phyloP scores from a whole-genome alignment of 1,140 invertebrate genomes.

The Drosophila pachea region DNA sequence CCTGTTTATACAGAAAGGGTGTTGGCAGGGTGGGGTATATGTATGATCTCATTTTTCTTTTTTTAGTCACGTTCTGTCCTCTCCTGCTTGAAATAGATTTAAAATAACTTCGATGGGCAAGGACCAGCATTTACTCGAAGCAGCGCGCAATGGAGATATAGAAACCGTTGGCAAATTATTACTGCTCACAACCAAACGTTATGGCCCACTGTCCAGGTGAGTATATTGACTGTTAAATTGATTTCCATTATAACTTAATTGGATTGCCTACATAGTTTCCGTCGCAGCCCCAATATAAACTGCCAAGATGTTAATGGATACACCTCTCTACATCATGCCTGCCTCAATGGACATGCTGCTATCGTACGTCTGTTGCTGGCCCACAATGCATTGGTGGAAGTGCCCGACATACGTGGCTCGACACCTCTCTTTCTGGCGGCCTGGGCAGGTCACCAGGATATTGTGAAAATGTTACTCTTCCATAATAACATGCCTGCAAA shows the following conservation, averaged over 20 bases:
- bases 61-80: constrained; percentile 6
- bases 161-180: constrained; percentile 93
- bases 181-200: constrained; percentile 90
- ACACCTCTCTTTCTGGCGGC: constrained; percentile 92
- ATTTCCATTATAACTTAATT: neutral
- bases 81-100: constrained; percentile 13
- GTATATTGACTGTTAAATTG: neutral
- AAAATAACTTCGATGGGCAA: constrained; percentile 83
- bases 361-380: constrained; percentile 91
- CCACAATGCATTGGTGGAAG: constrained; percentile 92
- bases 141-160: constrained; percentile 93
- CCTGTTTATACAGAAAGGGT: constrained; percentile 1
- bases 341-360: constrained; percentile 94
- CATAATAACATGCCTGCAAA: constrained; percentile 86
- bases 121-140: constrained; percentile 96
- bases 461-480: constrained; percentile 88
- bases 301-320: constrained; percentile 95
- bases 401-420: constrained; percentile 90
- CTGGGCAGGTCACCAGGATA: constrained; percentile 92
- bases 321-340: constrained; percentile 95
- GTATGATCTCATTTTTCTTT: constrained; percentile 37
- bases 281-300: constrained; percentile 92
- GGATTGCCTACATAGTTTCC: constrained; percentile 82
- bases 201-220: constrained; percentile 94
- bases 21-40: constrained; percentile 10